Evolutionary conservation across 2,888 invertebrate species (phyloP).

Genomic region (Erynnis tages): DNA sequence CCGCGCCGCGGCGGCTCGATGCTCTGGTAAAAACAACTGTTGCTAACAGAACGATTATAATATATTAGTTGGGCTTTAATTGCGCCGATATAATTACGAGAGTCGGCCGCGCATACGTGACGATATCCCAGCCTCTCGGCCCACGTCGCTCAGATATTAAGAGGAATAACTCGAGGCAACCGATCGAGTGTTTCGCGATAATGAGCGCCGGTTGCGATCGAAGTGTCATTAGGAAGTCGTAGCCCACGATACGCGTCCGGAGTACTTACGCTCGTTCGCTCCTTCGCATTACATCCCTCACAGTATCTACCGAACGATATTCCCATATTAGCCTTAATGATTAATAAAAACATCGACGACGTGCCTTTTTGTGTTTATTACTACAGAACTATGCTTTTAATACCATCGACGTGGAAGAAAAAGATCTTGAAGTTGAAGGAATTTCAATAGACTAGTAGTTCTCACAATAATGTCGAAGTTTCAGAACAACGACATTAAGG

Average conservation of each 20-base stretch:
- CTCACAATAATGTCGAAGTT: slow-evolving; percentile 35
- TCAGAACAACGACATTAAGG: slow-evolving; percentile 55
- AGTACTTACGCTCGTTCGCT: slow-evolving; percentile 62
- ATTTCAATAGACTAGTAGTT: slow-evolving; percentile 21
- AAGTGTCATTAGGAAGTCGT: slow-evolving; percentile 81
- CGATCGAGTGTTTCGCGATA: slow-evolving; percentile 78
- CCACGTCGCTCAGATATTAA: slow-evolving; percentile 72
- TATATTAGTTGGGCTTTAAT: slow-evolving; percentile 80
- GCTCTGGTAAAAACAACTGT: slow-evolving; percentile 71
- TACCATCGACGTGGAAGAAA: slow-evolving; percentile 15
- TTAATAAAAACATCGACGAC: slow-evolving; percentile 22
- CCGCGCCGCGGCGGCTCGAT: slow-evolving; percentile 56
- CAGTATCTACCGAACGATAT: slow-evolving; percentile 11
- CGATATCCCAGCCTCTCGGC: slow-evolving; percentile 72
- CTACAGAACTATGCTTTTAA: slow-evolving; percentile 12
- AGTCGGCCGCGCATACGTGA: slow-evolving; percentile 73
- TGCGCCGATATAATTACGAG: slow-evolving; percentile 78
- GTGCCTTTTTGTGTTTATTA: slow-evolving; percentile 15
- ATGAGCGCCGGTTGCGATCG: slow-evolving; percentile 72
- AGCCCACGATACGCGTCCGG: slow-evolving; percentile 69
- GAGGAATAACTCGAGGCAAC: slow-evolving; percentile 73
- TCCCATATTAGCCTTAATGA: slow-evolving; percentile 25
- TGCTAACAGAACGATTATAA: slow-evolving; percentile 79
- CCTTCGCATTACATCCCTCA: slow-evolving; percentile 18
- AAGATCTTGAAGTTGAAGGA: slow-evolving; percentile 31